Percentiles rank a stretch among this genome's conserved stretches.
These are phyloP conservation scores for Sarcophaga rosellei DNA, from an alignment of 2,888 invertebrate genomes.

Conservation along the genomic window DNA sequence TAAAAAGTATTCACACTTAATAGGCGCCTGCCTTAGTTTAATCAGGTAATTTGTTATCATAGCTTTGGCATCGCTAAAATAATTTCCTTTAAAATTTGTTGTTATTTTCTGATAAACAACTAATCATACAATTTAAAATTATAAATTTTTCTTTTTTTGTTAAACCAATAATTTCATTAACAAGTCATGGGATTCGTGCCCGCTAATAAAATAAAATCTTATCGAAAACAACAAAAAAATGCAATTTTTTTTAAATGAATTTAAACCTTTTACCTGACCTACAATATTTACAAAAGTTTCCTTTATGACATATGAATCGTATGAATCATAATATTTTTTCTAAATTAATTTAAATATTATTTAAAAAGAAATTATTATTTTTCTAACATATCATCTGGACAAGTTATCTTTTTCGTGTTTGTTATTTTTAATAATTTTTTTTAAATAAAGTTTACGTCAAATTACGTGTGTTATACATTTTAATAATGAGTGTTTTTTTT, in stretches of 20 bases:
- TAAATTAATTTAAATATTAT: too few relatives aligned
- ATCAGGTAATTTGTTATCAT: conserved; percentile 41
- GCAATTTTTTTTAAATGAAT: background rate
- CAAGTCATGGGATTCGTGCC: conserved; percentile 30
- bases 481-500: background rate
- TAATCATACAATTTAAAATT: conserved; percentile 34
- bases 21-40: background rate
- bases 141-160: background rate
- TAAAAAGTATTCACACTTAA: background rate
- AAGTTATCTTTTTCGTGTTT: background rate
- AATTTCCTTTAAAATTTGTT: background rate
- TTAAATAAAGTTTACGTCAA: background rate
- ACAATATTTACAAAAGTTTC: background rate
- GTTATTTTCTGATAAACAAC: conserved; percentile 40
- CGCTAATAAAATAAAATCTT: conserved; percentile 18
- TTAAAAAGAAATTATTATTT: too few relatives aligned
- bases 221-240: background rate
- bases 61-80: conserved; percentile 50
- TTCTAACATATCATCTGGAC: background rate
- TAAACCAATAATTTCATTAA: background rate
- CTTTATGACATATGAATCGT: too few relatives aligned
- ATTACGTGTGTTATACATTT: background rate
- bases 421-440: background rate
- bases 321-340: too few relatives aligned
- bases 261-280: conserved; percentile 20